Conservation (phyloP, 1,140 invertebrate genomes). For the Watersipora subatra region DNA sequence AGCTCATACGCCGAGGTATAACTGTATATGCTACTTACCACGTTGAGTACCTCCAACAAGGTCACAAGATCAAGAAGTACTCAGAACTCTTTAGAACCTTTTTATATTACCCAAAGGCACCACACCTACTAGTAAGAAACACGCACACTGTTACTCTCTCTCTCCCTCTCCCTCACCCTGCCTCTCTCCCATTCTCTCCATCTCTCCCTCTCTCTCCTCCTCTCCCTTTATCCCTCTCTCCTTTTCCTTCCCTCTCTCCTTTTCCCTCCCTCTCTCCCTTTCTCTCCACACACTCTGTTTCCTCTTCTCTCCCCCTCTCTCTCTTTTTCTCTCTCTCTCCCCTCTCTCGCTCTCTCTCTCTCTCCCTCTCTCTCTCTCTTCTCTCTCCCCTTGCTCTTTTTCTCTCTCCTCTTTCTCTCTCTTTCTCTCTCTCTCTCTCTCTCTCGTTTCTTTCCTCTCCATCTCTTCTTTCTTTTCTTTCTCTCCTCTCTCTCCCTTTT, state of each 20-base stretch:
- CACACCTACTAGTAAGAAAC: no score
- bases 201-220: background rate
- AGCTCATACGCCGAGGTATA: no score
- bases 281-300: background rate
- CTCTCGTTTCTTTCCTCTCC: background rate
- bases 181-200: background rate
- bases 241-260: background rate
- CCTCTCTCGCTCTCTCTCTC: background rate
- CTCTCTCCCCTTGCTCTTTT: background rate
- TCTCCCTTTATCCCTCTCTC: background rate
- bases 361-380: background rate
- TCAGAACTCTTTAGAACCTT: no score
- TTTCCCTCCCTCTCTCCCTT: conserved; percentile 1
- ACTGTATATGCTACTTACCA: no score
- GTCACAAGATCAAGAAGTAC: background rate
- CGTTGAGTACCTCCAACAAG: no score
- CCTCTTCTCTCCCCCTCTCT: background rate
- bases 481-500: background rate
- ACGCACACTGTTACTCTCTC: background rate
- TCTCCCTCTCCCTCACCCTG: background rate
- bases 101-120: no score
- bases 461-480: background rate
- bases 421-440: background rate
- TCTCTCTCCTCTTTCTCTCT: background rate
- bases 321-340: background rate